These are phyloP conservation scores for Argentina silus DNA, from an alignment of 2,797 vertebrate genomes.

Conservation along the genomic window DNA sequence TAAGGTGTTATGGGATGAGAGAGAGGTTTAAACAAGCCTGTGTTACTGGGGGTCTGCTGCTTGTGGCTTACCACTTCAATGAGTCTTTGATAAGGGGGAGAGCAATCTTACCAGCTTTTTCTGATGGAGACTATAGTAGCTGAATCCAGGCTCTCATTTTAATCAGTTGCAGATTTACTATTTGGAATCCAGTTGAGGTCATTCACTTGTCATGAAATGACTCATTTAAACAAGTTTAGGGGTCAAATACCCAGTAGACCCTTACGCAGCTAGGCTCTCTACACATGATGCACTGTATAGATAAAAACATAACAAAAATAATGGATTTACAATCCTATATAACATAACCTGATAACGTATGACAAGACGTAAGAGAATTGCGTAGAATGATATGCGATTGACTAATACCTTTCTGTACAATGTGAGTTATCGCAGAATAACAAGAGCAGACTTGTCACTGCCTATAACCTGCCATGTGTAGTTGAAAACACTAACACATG, in stretches of 20 bases:
- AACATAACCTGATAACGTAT: neutral
- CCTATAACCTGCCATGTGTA: constrained; percentile 65
- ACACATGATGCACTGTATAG: neutral
- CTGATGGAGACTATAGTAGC: neutral
- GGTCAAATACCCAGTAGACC: neutral
- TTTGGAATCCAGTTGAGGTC: neutral
- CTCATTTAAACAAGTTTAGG: neutral
- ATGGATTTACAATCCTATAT: neutral
- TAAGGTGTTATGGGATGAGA: too few relatives aligned
- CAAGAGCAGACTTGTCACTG: constrained; percentile 67
- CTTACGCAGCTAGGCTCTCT: neutral
- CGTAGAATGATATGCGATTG: too few relatives aligned
- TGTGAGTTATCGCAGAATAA: constrained; percentile 60
- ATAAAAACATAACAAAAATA: neutral
- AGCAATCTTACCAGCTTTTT: neutral
- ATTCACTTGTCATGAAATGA: neutral
- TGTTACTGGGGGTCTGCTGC: neutral
- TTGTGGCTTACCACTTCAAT: neutral
- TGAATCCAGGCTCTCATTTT: neutral
- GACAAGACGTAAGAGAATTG: too few relatives aligned
- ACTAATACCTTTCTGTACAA: constrained; percentile 36
- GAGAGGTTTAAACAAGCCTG: neutral
- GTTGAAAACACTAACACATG: constrained; percentile 69
- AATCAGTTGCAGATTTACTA: neutral
- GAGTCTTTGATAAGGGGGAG: neutral